Percentiles rank a stretch among this genome's conserved stretches.
Conservation (phyloP, 2,797 vertebrate species). For the Pelodytes ibericus region DNA sequence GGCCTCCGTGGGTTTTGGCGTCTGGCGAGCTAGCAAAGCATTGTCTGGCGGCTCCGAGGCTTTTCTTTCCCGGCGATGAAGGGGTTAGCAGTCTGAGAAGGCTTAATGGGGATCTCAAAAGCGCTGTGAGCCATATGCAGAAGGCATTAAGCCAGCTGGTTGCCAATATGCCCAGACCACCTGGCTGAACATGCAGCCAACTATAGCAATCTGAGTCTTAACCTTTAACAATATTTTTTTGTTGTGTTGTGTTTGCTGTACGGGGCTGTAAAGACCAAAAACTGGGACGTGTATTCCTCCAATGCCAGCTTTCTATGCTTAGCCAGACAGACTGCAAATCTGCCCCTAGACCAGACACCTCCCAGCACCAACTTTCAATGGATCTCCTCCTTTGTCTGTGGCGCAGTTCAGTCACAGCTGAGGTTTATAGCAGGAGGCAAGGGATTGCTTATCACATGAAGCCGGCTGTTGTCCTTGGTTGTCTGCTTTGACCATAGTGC, state of each 20-base stretch:
- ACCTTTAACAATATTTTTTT: conserved; percentile 84
- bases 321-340: conserved; percentile 73
- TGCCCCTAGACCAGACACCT: conserved; percentile 76
- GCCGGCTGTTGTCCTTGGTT: conserved; percentile 1
- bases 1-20: too few relatives aligned
- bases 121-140: conserved; percentile 89
- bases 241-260: conserved; percentile 80
- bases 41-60: neutral
- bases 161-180: conserved; percentile 91
- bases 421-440: conserved; percentile 71
- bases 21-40: neutral
- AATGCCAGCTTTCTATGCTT: conserved; percentile 78
- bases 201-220: conserved; percentile 84
- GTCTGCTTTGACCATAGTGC: neutral
- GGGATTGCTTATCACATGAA: conserved; percentile 67
- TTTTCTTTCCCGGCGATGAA: neutral
- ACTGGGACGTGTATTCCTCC: conserved; percentile 71
- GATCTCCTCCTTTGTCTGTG: conserved; percentile 75
- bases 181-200: conserved; percentile 86
- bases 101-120: conserved; percentile 81
- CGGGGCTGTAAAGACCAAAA: conserved; percentile 78
- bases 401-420: conserved; percentile 73
- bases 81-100: conserved; percentile 70
- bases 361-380: conserved; percentile 77
- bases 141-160: conserved; percentile 86